Evolutionary conservation across 2,113 vertebrate genomes (phyloP).

Genomic region (Hiodon alosoides): DNA sequence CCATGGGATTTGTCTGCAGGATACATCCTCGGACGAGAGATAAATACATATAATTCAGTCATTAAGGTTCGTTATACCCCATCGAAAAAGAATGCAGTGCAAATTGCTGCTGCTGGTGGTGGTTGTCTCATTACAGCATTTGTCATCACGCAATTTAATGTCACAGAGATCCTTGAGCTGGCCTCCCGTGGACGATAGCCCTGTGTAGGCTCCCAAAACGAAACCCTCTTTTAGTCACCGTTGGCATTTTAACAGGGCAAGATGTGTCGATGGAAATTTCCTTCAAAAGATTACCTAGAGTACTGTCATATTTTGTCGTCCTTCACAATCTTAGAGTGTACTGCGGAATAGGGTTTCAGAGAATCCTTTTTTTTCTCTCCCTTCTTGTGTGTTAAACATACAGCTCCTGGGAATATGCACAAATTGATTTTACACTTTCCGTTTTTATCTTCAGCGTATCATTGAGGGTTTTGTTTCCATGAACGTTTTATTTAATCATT

Average conservation of each 20-base stretch:
- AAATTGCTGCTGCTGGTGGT: not conserved
- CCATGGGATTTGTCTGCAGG: not conserved
- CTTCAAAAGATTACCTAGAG: slow-evolving; percentile 1
- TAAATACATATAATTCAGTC: not conserved
- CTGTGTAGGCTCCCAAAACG: not conserved
- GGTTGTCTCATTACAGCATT: not conserved
- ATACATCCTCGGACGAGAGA: not conserved
- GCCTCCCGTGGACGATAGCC: too few species aligned
- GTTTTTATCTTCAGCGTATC: not conserved
- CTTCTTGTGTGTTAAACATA: not conserved
- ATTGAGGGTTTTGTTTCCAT: not conserved
- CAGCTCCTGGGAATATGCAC: slow-evolving; percentile 5
- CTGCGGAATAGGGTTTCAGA: not conserved
- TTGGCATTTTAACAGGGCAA: not conserved
- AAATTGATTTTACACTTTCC: slow-evolving; percentile 5
- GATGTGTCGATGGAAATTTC: not conserved
- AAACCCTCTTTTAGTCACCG: not conserved
- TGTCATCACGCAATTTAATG: not conserved
- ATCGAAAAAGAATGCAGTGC: not conserved
- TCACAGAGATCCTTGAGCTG: not conserved
- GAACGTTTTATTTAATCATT: not conserved
- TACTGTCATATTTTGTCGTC: not conserved
- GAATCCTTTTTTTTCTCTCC: not conserved
- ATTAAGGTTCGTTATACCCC: not conserved
- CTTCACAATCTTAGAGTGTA: not conserved